These are phyloP conservation scores for Dryobates pubescens DNA, from an alignment of 2,797 vertebrate genomes.

Conservation along the genomic window DNA sequence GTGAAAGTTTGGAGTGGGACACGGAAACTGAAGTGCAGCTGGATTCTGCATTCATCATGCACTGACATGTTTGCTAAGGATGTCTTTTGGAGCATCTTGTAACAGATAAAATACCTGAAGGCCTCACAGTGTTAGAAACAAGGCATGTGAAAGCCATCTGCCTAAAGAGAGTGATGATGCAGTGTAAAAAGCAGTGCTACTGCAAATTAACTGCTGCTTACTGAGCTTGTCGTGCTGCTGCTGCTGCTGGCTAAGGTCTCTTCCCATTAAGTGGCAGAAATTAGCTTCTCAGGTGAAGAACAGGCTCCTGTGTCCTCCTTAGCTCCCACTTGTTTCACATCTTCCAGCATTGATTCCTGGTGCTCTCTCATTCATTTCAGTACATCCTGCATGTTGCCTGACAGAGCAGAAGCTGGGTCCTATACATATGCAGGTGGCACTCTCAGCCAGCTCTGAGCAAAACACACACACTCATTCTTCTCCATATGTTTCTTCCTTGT, in stretches of 20 bases:
- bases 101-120: constrained; percentile 30
- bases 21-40: background rate
- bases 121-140: constrained; percentile 35
- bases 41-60: background rate
- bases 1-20: background rate
- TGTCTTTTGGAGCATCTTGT: background rate
- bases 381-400: background rate
- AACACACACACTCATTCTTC: background rate
- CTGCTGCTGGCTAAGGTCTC: background rate
- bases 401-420: background rate
- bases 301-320: background rate
- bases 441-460: background rate
- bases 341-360: background rate
- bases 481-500: background rate
- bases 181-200: constrained; percentile 3
- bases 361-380: background rate
- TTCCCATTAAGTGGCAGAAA: background rate
- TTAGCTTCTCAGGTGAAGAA: background rate
- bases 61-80: background rate
- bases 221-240: background rate
- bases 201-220: constrained; percentile 9
- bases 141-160: constrained; percentile 35
- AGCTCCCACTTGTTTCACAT: background rate
- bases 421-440: background rate
- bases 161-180: background rate